Conservation (phyloP, 2,113 vertebrate genomes). For the Brachypodius melanocephalos region DNA sequence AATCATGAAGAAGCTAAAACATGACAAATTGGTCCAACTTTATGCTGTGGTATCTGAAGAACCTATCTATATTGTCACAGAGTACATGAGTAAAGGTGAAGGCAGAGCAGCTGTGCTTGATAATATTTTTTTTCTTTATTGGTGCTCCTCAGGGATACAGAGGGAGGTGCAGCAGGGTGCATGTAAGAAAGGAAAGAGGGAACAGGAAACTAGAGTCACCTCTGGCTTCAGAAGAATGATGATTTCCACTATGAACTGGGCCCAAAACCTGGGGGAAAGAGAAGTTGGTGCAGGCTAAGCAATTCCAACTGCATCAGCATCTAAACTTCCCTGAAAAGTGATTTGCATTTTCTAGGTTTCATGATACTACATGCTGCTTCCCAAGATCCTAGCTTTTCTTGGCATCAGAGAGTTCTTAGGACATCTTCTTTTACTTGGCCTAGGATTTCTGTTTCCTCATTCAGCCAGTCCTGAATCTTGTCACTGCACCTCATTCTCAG, state of each 20-base stretch:
- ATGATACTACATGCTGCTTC: background rate
- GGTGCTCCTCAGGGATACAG: background rate
- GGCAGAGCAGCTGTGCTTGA: background rate
- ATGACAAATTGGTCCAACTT: slow-evolving; percentile 96
- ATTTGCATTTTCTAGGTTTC: background rate
- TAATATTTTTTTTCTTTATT: background rate
- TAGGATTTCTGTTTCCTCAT: background rate
- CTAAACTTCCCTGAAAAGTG: background rate
- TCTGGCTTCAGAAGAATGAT: background rate
- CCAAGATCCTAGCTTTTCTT: background rate
- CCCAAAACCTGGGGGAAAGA: background rate
- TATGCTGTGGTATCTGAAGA: slow-evolving; percentile 98
- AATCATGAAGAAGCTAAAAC: slow-evolving; percentile 98
- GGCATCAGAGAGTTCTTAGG: background rate
- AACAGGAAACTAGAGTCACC: background rate
- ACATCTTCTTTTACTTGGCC: background rate
- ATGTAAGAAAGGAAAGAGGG: background rate
- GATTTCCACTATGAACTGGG: background rate
- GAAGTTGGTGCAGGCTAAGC: background rate
- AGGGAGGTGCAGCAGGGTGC: background rate
- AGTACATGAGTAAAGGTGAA: slow-evolving; percentile 97
- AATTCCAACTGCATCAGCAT: background rate
- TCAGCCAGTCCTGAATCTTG: background rate
- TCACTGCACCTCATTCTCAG: background rate
- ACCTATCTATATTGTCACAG: slow-evolving; percentile 97